Conservation (phyloP, 2,888 invertebrate species). For the Hypomecis punctinalis region DNA sequence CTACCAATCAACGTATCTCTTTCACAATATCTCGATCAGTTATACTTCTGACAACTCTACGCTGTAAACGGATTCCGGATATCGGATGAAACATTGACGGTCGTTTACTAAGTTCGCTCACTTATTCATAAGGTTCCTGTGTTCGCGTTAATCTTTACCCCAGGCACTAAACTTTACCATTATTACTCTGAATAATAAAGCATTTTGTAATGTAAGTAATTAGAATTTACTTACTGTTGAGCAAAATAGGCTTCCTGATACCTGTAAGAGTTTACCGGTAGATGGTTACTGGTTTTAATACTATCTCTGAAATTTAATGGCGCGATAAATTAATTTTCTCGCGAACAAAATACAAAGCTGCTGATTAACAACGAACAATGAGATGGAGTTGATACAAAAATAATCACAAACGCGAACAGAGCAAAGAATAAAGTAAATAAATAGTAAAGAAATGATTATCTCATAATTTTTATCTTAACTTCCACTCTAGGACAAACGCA, state of each 20-base stretch:
- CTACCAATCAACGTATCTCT: too few species aligned
- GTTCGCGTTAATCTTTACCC: constrained; percentile 23
- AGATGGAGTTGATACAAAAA: too few species aligned
- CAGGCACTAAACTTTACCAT: constrained; percentile 15
- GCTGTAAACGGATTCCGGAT: constrained; percentile 18
- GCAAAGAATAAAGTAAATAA: too few species aligned
- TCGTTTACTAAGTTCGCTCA: constrained; percentile 23
- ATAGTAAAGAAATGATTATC: too few species aligned
- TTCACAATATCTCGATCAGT: too few species aligned
- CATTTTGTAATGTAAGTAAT: constrained; percentile 11
- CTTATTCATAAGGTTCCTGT: constrained; percentile 25
- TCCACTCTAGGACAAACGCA: too few species aligned
- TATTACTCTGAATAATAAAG: constrained; percentile 20
- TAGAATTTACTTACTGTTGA: not conserved
- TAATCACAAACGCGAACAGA: too few species aligned
- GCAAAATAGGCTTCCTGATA: too few species aligned
- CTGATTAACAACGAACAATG: not conserved
- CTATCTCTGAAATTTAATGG: not conserved
- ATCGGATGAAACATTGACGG: constrained; percentile 26
- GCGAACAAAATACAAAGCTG: not conserved
- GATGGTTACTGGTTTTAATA: too few species aligned
- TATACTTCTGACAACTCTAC: not conserved
- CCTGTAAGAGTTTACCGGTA: too few species aligned
- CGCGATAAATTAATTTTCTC: not conserved
- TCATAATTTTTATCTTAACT: too few species aligned